phyloP scores from a whole-genome alignment of 2,113 vertebrate genomes.

The Erythrolamprus reginae region DNA sequence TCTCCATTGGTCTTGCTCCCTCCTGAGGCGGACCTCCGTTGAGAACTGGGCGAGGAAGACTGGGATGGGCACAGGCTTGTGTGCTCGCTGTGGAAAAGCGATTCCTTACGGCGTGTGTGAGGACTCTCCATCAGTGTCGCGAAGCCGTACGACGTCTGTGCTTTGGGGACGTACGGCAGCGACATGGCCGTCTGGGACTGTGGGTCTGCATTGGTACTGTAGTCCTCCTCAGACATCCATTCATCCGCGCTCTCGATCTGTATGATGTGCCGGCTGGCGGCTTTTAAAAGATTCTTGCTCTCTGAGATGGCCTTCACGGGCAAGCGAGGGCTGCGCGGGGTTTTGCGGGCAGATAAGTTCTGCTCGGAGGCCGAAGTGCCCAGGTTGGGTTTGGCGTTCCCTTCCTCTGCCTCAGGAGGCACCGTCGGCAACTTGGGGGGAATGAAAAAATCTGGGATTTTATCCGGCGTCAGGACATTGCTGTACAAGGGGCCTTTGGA shows the following conservation, averaged over 20 bases:
- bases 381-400: constrained; percentile 60
- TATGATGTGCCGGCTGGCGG: constrained; percentile 87
- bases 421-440: constrained; percentile 84
- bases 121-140: constrained; percentile 92
- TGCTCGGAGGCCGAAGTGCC: constrained; percentile 78
- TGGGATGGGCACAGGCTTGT: constrained; percentile 77
- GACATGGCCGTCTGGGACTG: constrained; percentile 89
- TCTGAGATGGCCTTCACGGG: constrained; percentile 76
- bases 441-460: constrained; percentile 97
- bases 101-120: constrained; percentile 92
- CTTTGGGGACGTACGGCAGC: constrained; percentile 88
- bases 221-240: constrained; percentile 59
- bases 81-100: constrained; percentile 91
- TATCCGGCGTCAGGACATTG: constrained; percentile 95
- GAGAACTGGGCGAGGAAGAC: constrained; percentile 78
- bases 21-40: constrained; percentile 60
- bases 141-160: constrained; percentile 92
- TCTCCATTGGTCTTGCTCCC: constrained; percentile 61
- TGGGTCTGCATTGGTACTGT: constrained; percentile 79
- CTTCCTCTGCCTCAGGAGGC: constrained; percentile 73
- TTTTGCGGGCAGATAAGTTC: constrained; percentile 67
- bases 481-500: constrained; percentile 75
- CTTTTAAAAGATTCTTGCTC: constrained; percentile 78
- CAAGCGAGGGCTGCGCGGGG: constrained; percentile 79
- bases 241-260: constrained; percentile 93